Conservation (phyloP, 2,797 vertebrate species). For the Sylvia borin region DNA sequence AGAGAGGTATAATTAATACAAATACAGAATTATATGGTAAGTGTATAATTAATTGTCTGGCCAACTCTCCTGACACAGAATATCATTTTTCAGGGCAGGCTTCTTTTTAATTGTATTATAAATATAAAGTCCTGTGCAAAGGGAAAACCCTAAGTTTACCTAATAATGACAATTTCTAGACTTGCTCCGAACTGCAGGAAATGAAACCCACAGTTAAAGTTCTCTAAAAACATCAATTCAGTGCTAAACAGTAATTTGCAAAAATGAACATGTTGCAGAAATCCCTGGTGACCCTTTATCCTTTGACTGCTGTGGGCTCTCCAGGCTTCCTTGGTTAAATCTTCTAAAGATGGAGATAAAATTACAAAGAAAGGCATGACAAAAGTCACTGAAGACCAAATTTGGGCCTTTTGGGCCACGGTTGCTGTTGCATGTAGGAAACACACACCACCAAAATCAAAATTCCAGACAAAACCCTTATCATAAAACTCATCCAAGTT, state of each 20-base stretch:
- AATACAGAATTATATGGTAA: neutral
- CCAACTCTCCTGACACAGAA: conserved; percentile 4
- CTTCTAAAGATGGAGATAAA: neutral
- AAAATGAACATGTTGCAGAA: neutral
- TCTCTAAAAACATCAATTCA: neutral
- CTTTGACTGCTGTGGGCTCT: neutral
- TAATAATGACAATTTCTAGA: neutral
- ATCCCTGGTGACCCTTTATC: neutral
- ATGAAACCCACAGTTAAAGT: neutral
- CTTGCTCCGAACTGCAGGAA: neutral
- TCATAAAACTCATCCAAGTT: neutral
- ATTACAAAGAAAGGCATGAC: neutral
- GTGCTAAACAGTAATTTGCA: neutral
- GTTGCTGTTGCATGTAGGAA: neutral
- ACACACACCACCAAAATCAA: neutral
- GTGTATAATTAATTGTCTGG: conserved; percentile 14
- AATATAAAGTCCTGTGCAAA: neutral
- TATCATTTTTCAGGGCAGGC: neutral
- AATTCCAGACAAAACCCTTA: neutral
- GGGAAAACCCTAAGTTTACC: neutral
- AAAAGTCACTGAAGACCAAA: neutral
- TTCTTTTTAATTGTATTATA: conserved; percentile 3
- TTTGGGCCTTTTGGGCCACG: neutral
- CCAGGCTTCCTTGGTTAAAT: neutral
- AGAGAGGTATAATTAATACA: neutral